Conservation (phyloP, 92 coral and sea anemone species). For the Isaurus tuberculatus region DNA sequence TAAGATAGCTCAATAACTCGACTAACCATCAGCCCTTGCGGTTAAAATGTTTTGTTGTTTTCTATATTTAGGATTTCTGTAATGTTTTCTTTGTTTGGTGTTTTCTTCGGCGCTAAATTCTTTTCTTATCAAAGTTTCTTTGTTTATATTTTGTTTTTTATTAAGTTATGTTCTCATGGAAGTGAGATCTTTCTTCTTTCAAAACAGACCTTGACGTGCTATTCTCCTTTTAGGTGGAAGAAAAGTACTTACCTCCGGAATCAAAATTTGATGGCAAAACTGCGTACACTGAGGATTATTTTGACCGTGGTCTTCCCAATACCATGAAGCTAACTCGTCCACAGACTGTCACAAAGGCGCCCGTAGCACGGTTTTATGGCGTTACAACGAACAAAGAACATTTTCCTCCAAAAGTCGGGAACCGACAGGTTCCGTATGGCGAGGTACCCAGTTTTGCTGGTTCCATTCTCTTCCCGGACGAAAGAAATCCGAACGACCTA, state of each 20-base stretch:
- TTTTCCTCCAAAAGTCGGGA: slow-evolving; percentile 76
- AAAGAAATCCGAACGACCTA: slow-evolving; percentile 55
- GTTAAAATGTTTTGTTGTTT: no score
- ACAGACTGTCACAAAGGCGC: slow-evolving; percentile 68
- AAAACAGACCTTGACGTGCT: no score
- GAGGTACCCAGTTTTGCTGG: slow-evolving; percentile 96
- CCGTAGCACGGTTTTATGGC: slow-evolving; percentile 71
- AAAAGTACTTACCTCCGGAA: slow-evolving; percentile 68
- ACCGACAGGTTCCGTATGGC: slow-evolving; percentile 75
- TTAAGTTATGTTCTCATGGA: no score
- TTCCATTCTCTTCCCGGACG: slow-evolving; percentile 88
- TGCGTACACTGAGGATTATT: slow-evolving; percentile 75
- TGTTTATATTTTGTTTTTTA: background rate
- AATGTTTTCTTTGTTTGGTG: no score
- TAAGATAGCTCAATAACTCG: no score
- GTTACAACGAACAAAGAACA: slow-evolving; percentile 92
- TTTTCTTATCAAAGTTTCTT: no score
- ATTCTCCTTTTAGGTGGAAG: slow-evolving; percentile 59
- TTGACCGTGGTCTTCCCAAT: slow-evolving; percentile 76
- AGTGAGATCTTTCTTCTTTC: no score
- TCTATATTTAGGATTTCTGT: no score
- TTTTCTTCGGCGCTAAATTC: no score
- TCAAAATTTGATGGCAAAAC: slow-evolving; percentile 84
- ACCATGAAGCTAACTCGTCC: slow-evolving; percentile 84
- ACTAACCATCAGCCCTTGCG: no score